These are phyloP conservation scores for Athrips mouffetella DNA, from an alignment of 2,888 invertebrate species.

Conservation along the genomic window DNA sequence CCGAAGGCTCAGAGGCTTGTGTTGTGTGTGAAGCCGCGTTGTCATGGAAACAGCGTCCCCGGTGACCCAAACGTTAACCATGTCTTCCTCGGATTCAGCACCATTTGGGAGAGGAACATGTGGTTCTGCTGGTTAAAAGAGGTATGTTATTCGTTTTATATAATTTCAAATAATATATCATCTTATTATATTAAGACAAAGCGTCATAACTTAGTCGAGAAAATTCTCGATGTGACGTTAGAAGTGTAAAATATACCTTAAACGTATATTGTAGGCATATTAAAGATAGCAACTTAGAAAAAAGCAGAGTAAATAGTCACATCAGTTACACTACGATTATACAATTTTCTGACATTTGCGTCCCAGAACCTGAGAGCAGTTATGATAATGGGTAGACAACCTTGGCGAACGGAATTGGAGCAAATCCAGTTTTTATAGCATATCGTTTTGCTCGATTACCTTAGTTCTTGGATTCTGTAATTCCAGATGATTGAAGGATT, in stretches of 20 bases:
- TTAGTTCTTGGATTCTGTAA: background rate
- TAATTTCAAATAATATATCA: background rate
- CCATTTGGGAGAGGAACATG: constrained; percentile 82
- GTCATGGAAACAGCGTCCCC: constrained; percentile 48
- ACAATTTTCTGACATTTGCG: constrained; percentile 8
- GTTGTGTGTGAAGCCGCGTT: constrained; percentile 65
- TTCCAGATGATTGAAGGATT: constrained; percentile 51
- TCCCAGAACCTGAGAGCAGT: constrained; percentile 15
- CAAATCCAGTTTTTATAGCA: constrained; percentile 10
- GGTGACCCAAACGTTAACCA: constrained; percentile 64
- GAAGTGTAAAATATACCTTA: too few relatives aligned
- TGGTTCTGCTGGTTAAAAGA: constrained; percentile 82
- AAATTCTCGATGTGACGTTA: too few relatives aligned
- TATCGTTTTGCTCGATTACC: constrained; percentile 7
- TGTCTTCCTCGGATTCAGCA: constrained; percentile 81
- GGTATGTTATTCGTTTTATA: constrained; percentile 69
- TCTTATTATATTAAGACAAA: too few relatives aligned
- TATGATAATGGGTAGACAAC: constrained; percentile 14
- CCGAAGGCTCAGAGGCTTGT: constrained; percentile 67
- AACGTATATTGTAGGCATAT: too few relatives aligned
- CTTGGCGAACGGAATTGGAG: constrained; percentile 10
- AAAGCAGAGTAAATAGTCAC: too few relatives aligned
- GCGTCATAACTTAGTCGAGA: too few relatives aligned
- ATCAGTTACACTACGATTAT: constrained; percentile 2
- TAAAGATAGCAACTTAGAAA: too few relatives aligned